phyloP scores from a whole-genome alignment of 1,140 invertebrate species.

The Brachionus koreanus region DNA sequence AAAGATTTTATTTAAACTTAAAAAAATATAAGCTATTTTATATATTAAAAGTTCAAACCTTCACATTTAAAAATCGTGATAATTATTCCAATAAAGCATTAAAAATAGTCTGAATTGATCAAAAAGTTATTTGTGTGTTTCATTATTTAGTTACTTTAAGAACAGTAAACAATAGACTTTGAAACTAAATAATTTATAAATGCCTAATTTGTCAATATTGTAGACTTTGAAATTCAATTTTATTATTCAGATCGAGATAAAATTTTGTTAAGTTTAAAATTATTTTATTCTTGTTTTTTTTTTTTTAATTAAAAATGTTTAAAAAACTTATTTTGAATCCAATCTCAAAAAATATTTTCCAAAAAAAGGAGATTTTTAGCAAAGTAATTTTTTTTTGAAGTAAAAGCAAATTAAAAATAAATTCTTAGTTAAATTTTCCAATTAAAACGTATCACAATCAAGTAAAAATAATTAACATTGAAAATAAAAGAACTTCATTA shows the following conservation, averaged over 20 bases:
- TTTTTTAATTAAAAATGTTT: background rate
- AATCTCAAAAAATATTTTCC: background rate
- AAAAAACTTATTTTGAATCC: background rate
- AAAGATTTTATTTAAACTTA: background rate
- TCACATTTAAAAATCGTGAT: slow-evolving; percentile 1
- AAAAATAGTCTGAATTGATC: background rate
- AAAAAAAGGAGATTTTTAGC: background rate
- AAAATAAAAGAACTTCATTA: background rate
- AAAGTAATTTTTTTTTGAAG: background rate
- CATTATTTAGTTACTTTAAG: slow-evolving; percentile 3
- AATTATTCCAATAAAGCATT: background rate
- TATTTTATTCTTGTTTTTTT: background rate
- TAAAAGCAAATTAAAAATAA: background rate
- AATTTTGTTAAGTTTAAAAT: background rate
- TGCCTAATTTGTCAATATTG: background rate
- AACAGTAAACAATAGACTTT: background rate
- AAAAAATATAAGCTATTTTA: background rate
- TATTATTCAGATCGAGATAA: background rate
- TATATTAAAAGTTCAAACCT: background rate
- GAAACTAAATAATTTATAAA: background rate
- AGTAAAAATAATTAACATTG: background rate
- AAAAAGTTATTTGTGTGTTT: background rate
- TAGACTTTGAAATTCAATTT: background rate
- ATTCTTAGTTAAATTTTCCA: background rate
- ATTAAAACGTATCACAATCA: background rate